Conservation (phyloP, 2,888 invertebrate genomes). For the Tiliacea aurago region DNA sequence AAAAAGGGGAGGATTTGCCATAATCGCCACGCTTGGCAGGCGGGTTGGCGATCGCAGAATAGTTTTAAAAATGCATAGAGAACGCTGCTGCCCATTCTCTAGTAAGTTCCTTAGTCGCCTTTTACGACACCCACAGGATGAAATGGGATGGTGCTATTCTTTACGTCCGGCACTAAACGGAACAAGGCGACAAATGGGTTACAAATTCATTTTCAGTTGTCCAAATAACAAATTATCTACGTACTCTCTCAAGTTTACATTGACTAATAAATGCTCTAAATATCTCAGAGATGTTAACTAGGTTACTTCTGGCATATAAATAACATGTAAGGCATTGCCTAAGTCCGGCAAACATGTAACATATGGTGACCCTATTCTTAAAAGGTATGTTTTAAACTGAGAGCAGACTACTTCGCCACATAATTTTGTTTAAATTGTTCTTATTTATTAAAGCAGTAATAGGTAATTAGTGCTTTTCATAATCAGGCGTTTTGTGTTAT, state of each 20-base stretch:
- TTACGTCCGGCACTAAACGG: no score
- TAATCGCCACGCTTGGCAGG: no score
- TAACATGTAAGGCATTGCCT: conserved; percentile 20
- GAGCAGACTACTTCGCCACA: conserved; percentile 3
- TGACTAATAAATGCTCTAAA: conserved; percentile 16
- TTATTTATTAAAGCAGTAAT: neutral
- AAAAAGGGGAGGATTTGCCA: no score
- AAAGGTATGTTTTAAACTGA: conserved; percentile 39
- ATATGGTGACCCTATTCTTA: conserved; percentile 62
- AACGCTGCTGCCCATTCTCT: no score
- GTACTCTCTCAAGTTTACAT: neutral
- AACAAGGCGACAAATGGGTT: no score
- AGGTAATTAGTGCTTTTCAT: no score
- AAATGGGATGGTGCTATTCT: no score
- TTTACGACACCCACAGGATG: no score
- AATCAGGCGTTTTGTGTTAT: no score
- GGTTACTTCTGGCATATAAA: conserved; percentile 24
- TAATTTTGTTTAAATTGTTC: neutral
- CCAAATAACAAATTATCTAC: neutral
- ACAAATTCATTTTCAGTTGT: neutral
- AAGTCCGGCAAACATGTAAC: conserved; percentile 46
- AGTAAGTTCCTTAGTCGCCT: no score
- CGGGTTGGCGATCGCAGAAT: no score
- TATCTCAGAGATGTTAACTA: conserved; percentile 5
- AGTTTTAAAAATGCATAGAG: no score